Base-by-base conservation (phyloP, 2,888 invertebrate species). In the Lithosia quadra region DNA sequence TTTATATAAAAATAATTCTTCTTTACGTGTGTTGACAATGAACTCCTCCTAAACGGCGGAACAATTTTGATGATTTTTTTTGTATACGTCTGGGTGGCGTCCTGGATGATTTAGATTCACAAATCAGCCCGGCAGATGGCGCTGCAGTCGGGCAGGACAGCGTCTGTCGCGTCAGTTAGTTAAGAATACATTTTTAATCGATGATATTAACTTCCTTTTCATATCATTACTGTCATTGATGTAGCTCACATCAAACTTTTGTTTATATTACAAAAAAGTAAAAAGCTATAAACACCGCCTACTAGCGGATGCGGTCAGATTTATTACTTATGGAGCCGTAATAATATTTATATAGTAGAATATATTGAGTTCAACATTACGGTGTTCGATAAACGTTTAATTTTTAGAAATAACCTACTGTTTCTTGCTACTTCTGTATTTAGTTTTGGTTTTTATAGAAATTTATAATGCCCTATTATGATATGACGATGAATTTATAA, bases 261-360 rank as follows among this genome's bases (percentile, higher is more conserved):
- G 74, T 75, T 80, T 76, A 69, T 67, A 71, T 75, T 74, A 77
- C 43, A 71, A 78, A 75, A 56, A 56, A 34, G 65, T 57, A 67
- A 63, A 67, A 67, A 63, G 53, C 67, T 60, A 71, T 73, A 76
- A 76, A 78, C 74, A 68, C 68, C 73, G 74, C 76, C 73, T 79
- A 72, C 72, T 76, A 82, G 74, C 84, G 90, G 90, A 90, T 86
- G 90, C 83, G 89, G 88, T 87, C 65, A 73, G 75, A 75, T 84
- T 87, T 86, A 86, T 81, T 81, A 79, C 82, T 79, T 76, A 73
- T 78, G 74, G 75, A 71, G 55, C 56, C 56, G 63, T 64, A 59
- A 67, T 56, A 64, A 57, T 67, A 67, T 67, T 70, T 75, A 76
- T 70, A 43, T 55, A 60, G 24, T 77, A 75, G 79, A 82, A 83